Base-by-base conservation (phyloP, 2,888 invertebrate species). In the Andrena praecox region DNA sequence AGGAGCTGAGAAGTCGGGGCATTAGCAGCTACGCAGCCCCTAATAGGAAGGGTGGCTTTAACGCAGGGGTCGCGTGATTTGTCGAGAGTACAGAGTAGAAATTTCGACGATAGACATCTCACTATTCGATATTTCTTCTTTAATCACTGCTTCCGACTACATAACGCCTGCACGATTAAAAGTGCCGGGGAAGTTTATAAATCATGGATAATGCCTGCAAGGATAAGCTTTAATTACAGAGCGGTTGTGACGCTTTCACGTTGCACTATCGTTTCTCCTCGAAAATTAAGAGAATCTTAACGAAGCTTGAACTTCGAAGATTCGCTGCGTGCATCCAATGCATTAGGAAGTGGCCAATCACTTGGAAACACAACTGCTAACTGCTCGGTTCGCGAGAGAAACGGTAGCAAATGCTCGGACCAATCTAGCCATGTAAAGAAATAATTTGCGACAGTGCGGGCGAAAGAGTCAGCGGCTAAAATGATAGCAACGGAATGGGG, bases 61-160 rank as follows among this genome's bases (percentile, higher is more conserved):
- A 85, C 69, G 69, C 35, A 24, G 63, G 77, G 76, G 76, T 83
- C 35, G 83, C 74, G 78, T 85, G 87, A 86, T 82, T 85, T 83
- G 81, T 74, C 76, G 52, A 62, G 52, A 62, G 52, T 62, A 67
- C 63, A 20, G 56, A 59, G 74, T 73, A 63, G 60, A 70, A 73
- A 77, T 83, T 77, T 77, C 31, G 35, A 52, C 59, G 77, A 81
- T 85, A 77, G 62, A 66, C 50, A 79, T 85, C 78, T 50, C 16
- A 7, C 35, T 62, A 56, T 75, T 59, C 52, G 76, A 68, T 76
- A 42, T 72, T 69, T 64, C 63, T 42, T 50, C 20, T 27, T 35
- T 67, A 67, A 80, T 80, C 33, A 35, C 52, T 20, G 8, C 2
- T 10, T 62, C 29, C 8, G 4, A 6, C 16, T 16, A 5, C 16